Evolutionary conservation across 2,113 vertebrate genomes (phyloP).

Genomic region (Labeo catla): DNA sequence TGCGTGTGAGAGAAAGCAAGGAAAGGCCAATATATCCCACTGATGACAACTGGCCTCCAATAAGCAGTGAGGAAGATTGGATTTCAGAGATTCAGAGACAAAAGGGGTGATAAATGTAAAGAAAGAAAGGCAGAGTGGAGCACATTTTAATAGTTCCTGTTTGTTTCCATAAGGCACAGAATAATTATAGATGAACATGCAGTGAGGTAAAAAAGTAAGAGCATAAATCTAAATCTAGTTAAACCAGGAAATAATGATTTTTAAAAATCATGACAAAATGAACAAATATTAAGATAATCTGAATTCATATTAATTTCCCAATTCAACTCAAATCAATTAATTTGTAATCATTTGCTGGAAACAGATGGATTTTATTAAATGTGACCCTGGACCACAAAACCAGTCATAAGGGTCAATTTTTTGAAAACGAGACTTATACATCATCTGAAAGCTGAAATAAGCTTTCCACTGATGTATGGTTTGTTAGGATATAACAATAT

Average conservation of each 20-base stretch:
- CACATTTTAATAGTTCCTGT: background rate
- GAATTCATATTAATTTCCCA: no score
- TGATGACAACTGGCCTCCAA: background rate
- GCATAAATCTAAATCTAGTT: background rate
- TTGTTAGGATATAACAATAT: no score
- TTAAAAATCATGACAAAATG: background rate
- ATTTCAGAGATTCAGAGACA: constrained; percentile 4
- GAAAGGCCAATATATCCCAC: constrained; percentile 21
- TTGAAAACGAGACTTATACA: no score
- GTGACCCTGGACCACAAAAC: no score
- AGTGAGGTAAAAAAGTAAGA: background rate
- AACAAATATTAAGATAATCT: no score
- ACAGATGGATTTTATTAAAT: no score
- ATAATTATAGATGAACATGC: background rate
- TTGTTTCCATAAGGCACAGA: background rate
- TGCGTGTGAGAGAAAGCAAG: background rate
- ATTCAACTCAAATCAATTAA: no score
- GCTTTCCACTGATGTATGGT: no score
- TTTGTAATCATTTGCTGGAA: no score
- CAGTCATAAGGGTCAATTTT: no score
- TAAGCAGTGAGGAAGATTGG: background rate
- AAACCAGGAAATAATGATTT: background rate
- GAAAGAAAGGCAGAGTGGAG: background rate
- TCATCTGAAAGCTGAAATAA: no score
- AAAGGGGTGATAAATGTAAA: background rate